Evolutionary conservation across 2,113 vertebrate species (phyloP), one percentile per base, ranked within the genome.

Genomic region (Rhinopomastus cyanomelas): DNA sequence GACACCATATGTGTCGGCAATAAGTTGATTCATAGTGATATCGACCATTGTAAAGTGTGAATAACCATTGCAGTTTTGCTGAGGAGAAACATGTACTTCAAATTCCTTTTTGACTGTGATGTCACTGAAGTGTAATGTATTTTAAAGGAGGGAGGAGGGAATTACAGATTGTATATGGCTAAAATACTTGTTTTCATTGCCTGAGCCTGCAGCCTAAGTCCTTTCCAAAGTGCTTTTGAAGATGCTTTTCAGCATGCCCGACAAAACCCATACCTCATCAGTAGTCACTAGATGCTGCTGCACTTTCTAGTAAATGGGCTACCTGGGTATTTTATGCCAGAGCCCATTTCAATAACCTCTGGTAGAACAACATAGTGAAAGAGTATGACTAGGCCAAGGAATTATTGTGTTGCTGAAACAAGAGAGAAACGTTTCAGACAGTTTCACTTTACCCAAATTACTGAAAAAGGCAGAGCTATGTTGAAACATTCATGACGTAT

Each of bases 181-280:
- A n/a, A 83, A 90, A 81, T 79, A 86, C 32, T 71, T 93, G 39
- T 88, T 87, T 90, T 81, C 46, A 21, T 72, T 61, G 46, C 59
- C 32, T 57, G 30, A 85, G 18, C 34, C 85, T 64, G 29, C 29
- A 72, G 32, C 14, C 34, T 23, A 57, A 61, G 42, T 61, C 16
- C 55, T 61, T 92, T 87, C 66, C 16, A 60, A 79, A 85, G 60
- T 59, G 52, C 51, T 79, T 88, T 79, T 61, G 73, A 73, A 42
- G 36, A 73, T 78, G 62, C 39, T 88, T 93, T 78, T 81, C 81
- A 86, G 44, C 49, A 87, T 39, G 27, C 25, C 49, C 53, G 30
- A 71, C 36, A 92, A 88, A 83, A 88, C 21, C 0, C 32, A 23
- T 36, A n/a, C 51, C 37, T 94, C 62, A 73, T 91, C 61, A 81